These are phyloP conservation scores for Carcina quercana DNA, from an alignment of 2,888 invertebrate genomes.

Conservation along the genomic window DNA sequence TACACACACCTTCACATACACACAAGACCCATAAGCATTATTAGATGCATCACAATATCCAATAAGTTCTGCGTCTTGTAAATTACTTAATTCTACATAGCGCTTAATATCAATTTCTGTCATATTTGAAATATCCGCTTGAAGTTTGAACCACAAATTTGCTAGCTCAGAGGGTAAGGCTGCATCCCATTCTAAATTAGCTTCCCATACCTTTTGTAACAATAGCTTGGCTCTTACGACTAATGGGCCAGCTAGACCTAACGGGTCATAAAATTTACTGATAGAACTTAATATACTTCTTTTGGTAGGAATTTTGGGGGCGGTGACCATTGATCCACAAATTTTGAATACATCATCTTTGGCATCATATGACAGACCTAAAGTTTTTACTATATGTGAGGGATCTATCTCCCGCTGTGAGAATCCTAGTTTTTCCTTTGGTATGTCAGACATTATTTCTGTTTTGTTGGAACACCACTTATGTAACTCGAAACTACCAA, in stretches of 20 bases:
- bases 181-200: slow-evolving; percentile 3
- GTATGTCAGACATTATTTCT: not conserved
- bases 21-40: not conserved
- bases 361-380: slow-evolving; percentile 9
- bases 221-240: slow-evolving; percentile 13
- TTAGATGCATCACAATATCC: not conserved
- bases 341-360: not conserved
- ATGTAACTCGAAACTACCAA: slow-evolving; percentile 2
- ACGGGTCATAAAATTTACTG: slow-evolving; percentile 15
- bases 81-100: not conserved
- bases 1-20: slow-evolving; percentile 4
- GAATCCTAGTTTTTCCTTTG: not conserved
- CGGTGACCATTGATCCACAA: not conserved
- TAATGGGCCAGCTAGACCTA: slow-evolving; percentile 16
- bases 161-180: not conserved
- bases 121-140: not conserved
- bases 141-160: not conserved
- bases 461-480: slow-evolving; percentile 2
- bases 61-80: not conserved
- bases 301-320: slow-evolving; percentile 7
- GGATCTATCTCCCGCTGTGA: not conserved
- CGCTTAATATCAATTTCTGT: not conserved
- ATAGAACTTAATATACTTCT: slow-evolving; percentile 15
- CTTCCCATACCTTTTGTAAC: slow-evolving; percentile 15
- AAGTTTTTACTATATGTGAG: slow-evolving; percentile 7